phyloP scores from a whole-genome alignment of 2,888 invertebrate genomes.

The Pyrrhosoma nymphula region DNA sequence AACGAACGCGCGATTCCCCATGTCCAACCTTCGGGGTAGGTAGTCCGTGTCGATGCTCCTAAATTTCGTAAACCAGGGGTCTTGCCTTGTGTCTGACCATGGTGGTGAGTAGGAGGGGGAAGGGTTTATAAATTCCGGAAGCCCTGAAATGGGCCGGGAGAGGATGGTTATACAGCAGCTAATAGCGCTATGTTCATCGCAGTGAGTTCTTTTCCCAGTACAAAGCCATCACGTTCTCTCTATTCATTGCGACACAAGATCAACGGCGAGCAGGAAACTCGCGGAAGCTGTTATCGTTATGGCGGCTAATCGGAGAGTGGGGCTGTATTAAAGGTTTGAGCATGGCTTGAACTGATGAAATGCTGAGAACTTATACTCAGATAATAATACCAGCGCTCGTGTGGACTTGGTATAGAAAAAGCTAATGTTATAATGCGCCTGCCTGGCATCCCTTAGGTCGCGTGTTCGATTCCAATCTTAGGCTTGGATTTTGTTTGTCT shows the following conservation, averaged over 20 bases:
- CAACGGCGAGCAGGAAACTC: background rate
- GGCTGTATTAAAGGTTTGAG: background rate
- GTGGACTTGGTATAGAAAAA: no score
- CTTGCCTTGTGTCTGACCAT: background rate
- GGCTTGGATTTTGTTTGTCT: no score
- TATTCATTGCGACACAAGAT: background rate
- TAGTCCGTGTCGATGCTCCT: background rate
- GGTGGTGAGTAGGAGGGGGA: background rate
- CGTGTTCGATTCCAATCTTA: no score
- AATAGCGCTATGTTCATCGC: background rate
- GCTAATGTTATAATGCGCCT: no score
- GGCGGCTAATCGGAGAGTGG: background rate
- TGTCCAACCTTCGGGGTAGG: background rate
- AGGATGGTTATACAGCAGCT: background rate
- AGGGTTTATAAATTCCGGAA: background rate
- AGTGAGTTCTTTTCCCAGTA: background rate
- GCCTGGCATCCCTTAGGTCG: no score
- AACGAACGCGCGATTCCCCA: background rate
- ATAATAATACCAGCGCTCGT: no score
- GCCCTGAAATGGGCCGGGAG: background rate
- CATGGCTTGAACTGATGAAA: background rate
- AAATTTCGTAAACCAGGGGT: background rate
- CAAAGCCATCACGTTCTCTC: no score
- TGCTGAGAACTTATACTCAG: no score
- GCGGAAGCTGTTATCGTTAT: background rate